phyloP scores from a whole-genome alignment of 2,797 vertebrate species.

The Myotis daubentonii region DNA sequence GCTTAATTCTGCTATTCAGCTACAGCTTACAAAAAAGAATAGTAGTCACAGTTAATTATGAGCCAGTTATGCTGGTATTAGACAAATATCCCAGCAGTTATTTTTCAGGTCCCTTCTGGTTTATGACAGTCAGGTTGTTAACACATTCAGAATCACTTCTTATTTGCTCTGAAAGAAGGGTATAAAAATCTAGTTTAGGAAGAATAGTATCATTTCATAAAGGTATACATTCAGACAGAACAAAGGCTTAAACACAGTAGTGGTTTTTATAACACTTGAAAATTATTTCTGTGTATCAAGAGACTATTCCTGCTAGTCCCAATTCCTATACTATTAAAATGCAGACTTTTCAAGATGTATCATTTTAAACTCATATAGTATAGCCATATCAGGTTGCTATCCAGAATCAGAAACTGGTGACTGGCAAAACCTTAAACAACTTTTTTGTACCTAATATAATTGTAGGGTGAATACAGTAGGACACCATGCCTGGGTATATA shows the following conservation, averaged over 20 bases:
- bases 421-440: neutral
- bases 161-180: constrained; percentile 16
- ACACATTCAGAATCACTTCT: neutral
- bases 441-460: neutral
- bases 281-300: constrained; percentile 20
- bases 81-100: neutral
- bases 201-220: neutral
- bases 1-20: neutral
- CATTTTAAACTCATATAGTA: constrained; percentile 22
- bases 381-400: neutral
- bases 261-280: constrained; percentile 25
- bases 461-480: neutral
- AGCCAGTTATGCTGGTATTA: constrained; percentile 16
- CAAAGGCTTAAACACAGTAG: neutral
- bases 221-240: constrained; percentile 7
- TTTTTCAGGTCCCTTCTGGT: neutral
- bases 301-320: neutral
- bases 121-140: constrained; percentile 25
- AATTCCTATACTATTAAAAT: constrained; percentile 39
- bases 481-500: neutral
- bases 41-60: neutral
- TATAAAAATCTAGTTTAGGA: constrained; percentile 27
- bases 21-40: constrained; percentile 4
- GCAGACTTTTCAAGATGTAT: neutral
- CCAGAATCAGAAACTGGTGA: neutral